phyloP scores from a whole-genome alignment of 1,140 invertebrate species.

The Pentalonia nigronervosa region DNA sequence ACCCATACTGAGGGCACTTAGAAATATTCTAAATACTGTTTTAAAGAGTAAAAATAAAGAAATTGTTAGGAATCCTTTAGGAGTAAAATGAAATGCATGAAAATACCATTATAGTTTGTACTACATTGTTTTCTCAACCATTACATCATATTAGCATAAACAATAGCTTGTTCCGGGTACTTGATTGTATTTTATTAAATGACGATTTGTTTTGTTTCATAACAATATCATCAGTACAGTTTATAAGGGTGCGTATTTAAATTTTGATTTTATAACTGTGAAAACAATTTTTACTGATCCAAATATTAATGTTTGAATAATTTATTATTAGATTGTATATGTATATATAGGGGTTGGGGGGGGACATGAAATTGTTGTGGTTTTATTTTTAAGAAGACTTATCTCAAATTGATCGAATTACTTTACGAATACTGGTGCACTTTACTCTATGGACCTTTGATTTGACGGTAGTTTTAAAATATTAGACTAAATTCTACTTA shows the following conservation, averaged over 20 bases:
- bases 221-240: neutral
- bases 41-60: conserved; percentile 17
- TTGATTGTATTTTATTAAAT: conserved; percentile 29
- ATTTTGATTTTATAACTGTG: neutral
- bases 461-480: neutral
- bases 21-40: neutral
- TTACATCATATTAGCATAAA: neutral
- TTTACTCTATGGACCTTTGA: neutral
- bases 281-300: neutral
- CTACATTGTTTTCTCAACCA: conserved; percentile 29
- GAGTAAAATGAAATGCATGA: neutral
- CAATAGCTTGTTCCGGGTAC: neutral
- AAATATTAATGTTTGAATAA: neutral
- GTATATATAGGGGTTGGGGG: neutral
- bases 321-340: neutral
- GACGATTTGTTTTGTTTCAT: conserved; percentile 23
- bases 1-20: neutral
- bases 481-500: neutral
- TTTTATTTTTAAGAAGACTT: neutral
- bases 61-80: neutral
- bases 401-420: neutral
- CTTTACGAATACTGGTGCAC: neutral
- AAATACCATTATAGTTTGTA: conserved; percentile 6
- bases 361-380: neutral
- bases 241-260: neutral